phyloP scores from a whole-genome alignment of 2,113 vertebrate species.

The Camelus bactrianus region DNA sequence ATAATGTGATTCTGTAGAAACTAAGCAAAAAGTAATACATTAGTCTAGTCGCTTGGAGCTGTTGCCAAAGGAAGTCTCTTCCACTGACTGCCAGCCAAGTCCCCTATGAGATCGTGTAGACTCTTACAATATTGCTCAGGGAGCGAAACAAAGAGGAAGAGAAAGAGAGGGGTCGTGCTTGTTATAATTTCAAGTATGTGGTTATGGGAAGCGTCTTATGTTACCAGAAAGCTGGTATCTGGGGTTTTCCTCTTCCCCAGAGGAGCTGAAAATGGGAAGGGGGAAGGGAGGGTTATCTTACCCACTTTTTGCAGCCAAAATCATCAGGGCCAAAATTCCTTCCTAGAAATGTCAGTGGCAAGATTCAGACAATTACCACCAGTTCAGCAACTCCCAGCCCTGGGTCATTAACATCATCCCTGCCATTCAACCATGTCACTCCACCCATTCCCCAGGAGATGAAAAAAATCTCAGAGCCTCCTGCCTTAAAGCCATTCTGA shows the following conservation, averaged over 20 bases:
- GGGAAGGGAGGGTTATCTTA: constrained; percentile 61
- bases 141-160: constrained; percentile 84
- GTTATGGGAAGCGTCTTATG: constrained; percentile 82
- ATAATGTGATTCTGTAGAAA: constrained; percentile 84
- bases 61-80: constrained; percentile 86
- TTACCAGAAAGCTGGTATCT: constrained; percentile 83
- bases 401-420: constrained; percentile 24
- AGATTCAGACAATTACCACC: constrained; percentile 70
- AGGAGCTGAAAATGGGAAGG: constrained; percentile 70
- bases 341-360: constrained; percentile 79
- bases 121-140: constrained; percentile 78
- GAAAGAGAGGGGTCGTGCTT: constrained; percentile 77
- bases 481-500: neutral
- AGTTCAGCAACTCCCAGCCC: constrained; percentile 40
- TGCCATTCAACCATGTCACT: neutral
- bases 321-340: constrained; percentile 80
- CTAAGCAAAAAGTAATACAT: constrained; percentile 85
- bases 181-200: constrained; percentile 77
- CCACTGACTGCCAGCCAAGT: constrained; percentile 82
- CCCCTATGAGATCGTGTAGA: constrained; percentile 81
- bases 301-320: constrained; percentile 74
- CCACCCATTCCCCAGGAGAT: neutral
- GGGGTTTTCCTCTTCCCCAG: constrained; percentile 81
- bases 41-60: constrained; percentile 77
- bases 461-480: neutral